Percentiles rank a stretch among this genome's conserved stretches.
phyloP scores from a whole-genome alignment of 2,888 invertebrate species.

The Synergus itoensis region DNA sequence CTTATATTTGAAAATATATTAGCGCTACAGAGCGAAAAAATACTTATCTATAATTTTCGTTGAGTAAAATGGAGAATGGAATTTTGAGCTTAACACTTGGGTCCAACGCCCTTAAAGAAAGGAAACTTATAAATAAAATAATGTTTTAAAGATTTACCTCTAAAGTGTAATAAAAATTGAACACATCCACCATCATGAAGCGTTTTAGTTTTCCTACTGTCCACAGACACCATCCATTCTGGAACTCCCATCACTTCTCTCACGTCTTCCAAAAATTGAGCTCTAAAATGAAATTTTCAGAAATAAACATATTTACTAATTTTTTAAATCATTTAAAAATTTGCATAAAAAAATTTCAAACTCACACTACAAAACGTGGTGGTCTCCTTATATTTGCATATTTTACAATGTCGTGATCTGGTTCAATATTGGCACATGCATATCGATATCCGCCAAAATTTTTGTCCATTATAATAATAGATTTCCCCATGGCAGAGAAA shows the following conservation, averaged over 20 bases:
- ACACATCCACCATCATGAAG: slow-evolving; percentile 90
- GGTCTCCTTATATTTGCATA: slow-evolving; percentile 92
- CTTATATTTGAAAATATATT: too few relatives aligned
- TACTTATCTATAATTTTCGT: too few relatives aligned
- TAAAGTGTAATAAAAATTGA: slow-evolving; percentile 92
- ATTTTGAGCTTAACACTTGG: too few relatives aligned
- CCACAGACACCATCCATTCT: slow-evolving; percentile 93
- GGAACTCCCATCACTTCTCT: slow-evolving; percentile 91
- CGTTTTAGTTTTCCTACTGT: slow-evolving; percentile 87
- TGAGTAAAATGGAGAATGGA: too few relatives aligned
- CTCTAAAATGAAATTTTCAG: slow-evolving; percentile 79
- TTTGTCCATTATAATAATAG: slow-evolving; percentile 90
- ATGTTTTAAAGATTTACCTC: slow-evolving; percentile 77
- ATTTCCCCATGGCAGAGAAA: slow-evolving; percentile 89
- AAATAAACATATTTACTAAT: background rate
- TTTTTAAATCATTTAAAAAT: background rate
- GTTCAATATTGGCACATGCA: slow-evolving; percentile 95
- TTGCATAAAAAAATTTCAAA: slow-evolving; percentile 41
- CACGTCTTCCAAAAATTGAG: slow-evolving; percentile 90
- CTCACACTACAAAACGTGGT: slow-evolving; percentile 93
- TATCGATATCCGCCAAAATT: slow-evolving; percentile 85
- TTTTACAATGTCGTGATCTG: slow-evolving; percentile 94
- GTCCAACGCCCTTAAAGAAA: background rate
- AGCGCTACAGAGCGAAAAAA: too few relatives aligned
- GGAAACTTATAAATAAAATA: background rate